phyloP scores from a whole-genome alignment of 1,140 invertebrate genomes.

The Periplaneta americana region DNA sequence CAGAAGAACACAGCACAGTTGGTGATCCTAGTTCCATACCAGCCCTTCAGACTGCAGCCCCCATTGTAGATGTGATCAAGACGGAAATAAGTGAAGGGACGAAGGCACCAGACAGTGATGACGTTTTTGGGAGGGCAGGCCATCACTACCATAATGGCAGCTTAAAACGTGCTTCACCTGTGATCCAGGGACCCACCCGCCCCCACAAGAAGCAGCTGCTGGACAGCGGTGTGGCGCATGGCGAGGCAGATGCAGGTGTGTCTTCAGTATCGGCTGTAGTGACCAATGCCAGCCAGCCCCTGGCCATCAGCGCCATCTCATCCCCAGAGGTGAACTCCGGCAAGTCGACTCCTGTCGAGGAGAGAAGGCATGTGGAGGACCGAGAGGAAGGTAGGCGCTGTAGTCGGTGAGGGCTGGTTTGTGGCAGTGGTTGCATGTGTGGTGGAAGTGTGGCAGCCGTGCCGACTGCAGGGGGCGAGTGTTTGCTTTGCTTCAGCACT shows the following conservation, averaged over 20 bases:
- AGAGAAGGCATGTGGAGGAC: not conserved
- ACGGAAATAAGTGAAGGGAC: not conserved
- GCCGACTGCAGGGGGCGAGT: not conserved
- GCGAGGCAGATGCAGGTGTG: not conserved
- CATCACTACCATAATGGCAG: not conserved
- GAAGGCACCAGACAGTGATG: not conserved
- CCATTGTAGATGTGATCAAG: not conserved
- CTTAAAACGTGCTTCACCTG: slow-evolving; percentile 35
- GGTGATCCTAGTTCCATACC: not conserved
- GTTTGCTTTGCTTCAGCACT: not conserved
- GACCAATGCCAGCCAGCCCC: not conserved
- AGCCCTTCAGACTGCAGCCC: not conserved
- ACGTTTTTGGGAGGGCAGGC: not conserved
- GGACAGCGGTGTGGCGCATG: not conserved
- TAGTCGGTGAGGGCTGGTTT: not conserved
- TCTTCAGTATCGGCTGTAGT: slow-evolving; percentile 3
- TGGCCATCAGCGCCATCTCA: slow-evolving; percentile 6
- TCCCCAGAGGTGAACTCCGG: slow-evolving; percentile 1
- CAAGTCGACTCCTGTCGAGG: not conserved
- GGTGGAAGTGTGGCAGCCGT: not conserved
- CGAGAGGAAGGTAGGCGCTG: slow-evolving; percentile 1
- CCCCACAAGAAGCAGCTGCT: slow-evolving; percentile 26
- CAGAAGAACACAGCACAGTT: not conserved
- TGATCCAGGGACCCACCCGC: slow-evolving; percentile 32
- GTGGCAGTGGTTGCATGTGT: not conserved